These are phyloP conservation scores for Syngnathoides biaculeatus DNA, from an alignment of 2,113 vertebrate species.

Conservation along the genomic window DNA sequence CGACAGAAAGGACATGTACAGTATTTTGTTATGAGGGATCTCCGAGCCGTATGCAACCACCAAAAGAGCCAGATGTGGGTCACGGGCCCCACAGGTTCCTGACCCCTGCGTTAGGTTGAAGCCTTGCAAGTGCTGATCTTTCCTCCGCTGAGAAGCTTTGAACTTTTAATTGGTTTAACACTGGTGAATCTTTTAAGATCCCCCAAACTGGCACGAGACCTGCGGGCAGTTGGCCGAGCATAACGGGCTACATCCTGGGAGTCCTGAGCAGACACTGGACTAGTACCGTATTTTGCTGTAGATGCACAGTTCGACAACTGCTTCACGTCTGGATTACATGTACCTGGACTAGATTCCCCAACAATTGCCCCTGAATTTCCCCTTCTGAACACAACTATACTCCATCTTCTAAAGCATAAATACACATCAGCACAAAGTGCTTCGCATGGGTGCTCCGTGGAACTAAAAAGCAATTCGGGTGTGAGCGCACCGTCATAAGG, in stretches of 20 bases:
- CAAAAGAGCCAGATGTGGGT: too few species aligned
- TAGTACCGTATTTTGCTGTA: background rate
- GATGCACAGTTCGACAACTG: background rate
- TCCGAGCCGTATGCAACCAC: too few species aligned
- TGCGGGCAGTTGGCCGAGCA: constrained; percentile 36
- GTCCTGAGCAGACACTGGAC: background rate
- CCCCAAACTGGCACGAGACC: constrained; percentile 49
- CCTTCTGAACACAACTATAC: too few species aligned
- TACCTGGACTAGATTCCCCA: background rate
- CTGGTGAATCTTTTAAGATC: constrained; percentile 62
- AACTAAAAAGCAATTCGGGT: background rate
- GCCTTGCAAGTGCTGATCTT: constrained; percentile 29
- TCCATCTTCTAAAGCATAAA: too few species aligned
- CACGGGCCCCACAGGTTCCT: too few species aligned
- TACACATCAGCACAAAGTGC: too few species aligned
- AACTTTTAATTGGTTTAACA: constrained; percentile 55
- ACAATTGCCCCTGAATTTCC: too few species aligned
- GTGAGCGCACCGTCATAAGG: constrained; percentile 12
- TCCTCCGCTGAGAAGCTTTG: constrained; percentile 43
- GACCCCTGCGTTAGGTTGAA: constrained; percentile 9
- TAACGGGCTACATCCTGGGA: background rate
- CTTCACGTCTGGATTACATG: background rate
- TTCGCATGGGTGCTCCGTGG: too few species aligned
- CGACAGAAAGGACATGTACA: too few species aligned
- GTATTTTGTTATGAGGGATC: too few species aligned